Base-by-base conservation (phyloP, 1,140 invertebrate genomes). In the Drosophila athabasca region DNA sequence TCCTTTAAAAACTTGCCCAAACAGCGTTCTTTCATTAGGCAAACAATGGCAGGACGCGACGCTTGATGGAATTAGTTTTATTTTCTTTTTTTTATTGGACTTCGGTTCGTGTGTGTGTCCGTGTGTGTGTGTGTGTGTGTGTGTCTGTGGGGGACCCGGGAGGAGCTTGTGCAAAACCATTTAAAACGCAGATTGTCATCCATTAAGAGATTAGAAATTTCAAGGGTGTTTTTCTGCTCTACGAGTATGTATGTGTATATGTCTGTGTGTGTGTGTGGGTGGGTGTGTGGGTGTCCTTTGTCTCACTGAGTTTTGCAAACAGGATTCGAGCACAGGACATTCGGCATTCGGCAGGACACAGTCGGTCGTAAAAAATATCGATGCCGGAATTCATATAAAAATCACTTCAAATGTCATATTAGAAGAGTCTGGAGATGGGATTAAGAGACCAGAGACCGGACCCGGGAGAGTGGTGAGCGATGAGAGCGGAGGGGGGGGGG, bases 351-450 rank as follows among this genome's bases (percentile, higher is more conserved):
- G 24, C 24, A 78, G 55, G 17, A 19, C 17, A 19, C 17, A 19
- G 17, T 19, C 62, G 72, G 74, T 74, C 62, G 69, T 70, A 78
- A 87, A 87, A 79, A 83, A 75, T 50, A 62, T 72, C 46, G 61
- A 57, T 54, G 65, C 58, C 48, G 61, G 71, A 73, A 61, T 74
- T 48, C 60, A 76, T 83, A 85, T 88, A 87, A 87, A 87, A 87
- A 87, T 87, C 82, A 87, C 83, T 87, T 87, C 82, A 87, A 82
- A 88, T 87, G 82, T 87, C 83, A 87, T 87, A 87, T 87, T 88
- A 87, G 79, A 52, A 69, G 53, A 70, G 57, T 49, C 55, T 65
- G 64, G 50, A 29, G 58, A 53, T 50, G 50, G 15, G 31, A 31
- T 17, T 24, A 22, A 29, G 55, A 55, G 46, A 19, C 17, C 17